Evolutionary conservation across 2,113 vertebrate species (phyloP), one percentile per base, ranked within the genome.

Genomic region (Charadrius vociferus): DNA sequence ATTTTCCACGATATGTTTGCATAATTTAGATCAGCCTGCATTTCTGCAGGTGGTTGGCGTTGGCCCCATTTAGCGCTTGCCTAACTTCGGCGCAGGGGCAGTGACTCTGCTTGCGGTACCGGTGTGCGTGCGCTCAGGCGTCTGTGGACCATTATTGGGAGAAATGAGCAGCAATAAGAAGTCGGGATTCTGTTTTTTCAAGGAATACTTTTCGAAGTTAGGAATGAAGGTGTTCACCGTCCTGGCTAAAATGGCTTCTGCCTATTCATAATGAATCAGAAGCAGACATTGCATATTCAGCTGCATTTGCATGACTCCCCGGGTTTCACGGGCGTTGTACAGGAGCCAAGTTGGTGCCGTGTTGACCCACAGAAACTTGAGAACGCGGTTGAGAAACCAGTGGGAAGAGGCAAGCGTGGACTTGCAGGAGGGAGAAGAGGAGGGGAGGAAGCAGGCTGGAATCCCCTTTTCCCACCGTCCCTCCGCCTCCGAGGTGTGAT

Each of bases 341-440:
- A 18, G 70, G 37, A 50, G 68, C 94, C 90, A 85, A 52, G 67
- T 66, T 5, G 14, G 55, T 47, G 72, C 50, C 0, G 5, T 39
- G 62, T 74, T 97, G 91, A 95, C 93, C 96, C 59, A 79, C 62
- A 73, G 87, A 72, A 75, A 58, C 66, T n/a, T 91, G 93, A 88
- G 70, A 94, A 65, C 6, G 30, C 47, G 12, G 50, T 53, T 96
- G 93, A 88, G 96, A 90, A 97, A 94, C 66, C 53, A 30, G 56
- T 56, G 66, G 43, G 70, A 87, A 91, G 66, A 95, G 43, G 36
- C 92, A 62, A 68, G 95, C 7, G 58, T 73, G 81, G 78, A 23
- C 92, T 58, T 93, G 95, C 1, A 12, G 56, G 68, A 90, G 72
- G 71, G 82, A 94, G 85, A 58, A 55, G 68, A 67, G 73, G 36